Evolutionary conservation across 2,888 invertebrate species (phyloP).

Genomic region (Pseudanteris insignis): DNA sequence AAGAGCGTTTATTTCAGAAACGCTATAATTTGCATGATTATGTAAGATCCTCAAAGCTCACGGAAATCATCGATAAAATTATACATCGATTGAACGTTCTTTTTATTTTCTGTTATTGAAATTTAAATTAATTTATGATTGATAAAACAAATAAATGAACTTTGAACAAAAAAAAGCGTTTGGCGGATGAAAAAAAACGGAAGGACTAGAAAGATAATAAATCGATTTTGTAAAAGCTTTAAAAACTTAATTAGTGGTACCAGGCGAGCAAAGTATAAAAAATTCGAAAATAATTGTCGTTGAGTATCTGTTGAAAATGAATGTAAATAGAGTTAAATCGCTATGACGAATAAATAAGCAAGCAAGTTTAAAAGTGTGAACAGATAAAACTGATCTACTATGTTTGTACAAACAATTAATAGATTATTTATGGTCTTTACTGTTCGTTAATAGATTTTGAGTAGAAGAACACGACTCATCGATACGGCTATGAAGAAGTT

Average conservation of each 20-base stretch:
- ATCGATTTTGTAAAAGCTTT: constrained; percentile 35
- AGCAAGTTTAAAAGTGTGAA: constrained; percentile 10
- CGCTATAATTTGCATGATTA: constrained; percentile 27
- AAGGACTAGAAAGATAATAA: constrained; percentile 1
- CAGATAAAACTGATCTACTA: constrained; percentile 45
- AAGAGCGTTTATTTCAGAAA: constrained; percentile 33
- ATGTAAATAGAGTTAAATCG: constrained; percentile 50
- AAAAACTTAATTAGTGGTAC: constrained; percentile 14
- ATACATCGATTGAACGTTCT: no score
- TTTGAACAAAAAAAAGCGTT: constrained; percentile 7
- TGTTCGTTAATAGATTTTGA: constrained; percentile 44
- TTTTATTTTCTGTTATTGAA: no score
- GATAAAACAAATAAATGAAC: constrained; percentile 20
- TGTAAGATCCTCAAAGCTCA: constrained; percentile 22
- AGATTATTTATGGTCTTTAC: constrained; percentile 42
- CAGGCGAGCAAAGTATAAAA: constrained; percentile 1
- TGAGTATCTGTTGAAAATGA: constrained; percentile 30
- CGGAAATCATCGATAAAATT: constrained; percentile 38
- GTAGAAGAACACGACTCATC: constrained; percentile 44
- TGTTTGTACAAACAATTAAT: constrained; percentile 46
- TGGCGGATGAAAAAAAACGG: constrained; percentile 5
- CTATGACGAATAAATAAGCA: constrained; percentile 19
- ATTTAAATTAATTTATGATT: constrained; percentile 38
- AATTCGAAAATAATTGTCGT: constrained; percentile 15
- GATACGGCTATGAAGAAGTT: constrained; percentile 39